Conservation (phyloP, 2,888 invertebrate genomes). For the Cephalotes varians region DNA sequence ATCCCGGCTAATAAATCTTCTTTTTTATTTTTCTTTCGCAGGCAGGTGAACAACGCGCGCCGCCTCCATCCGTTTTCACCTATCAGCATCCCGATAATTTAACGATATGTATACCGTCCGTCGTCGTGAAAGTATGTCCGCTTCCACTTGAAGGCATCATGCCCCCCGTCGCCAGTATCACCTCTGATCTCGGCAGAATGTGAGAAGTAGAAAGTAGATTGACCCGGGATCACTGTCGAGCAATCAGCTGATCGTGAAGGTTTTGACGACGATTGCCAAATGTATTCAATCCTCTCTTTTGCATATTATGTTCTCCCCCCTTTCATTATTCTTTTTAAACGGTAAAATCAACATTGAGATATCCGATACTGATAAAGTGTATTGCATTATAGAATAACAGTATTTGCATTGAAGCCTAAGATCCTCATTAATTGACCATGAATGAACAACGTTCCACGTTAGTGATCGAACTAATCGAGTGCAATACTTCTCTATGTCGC, state of each 20-base stretch:
- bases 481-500: constrained; percentile 29
- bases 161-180: constrained; percentile 55
- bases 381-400: constrained; percentile 14
- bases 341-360: neutral
- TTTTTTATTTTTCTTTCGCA: constrained; percentile 35
- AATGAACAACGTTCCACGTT: constrained; percentile 23
- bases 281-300: constrained; percentile 6
- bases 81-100: constrained; percentile 65
- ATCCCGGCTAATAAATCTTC: constrained; percentile 54
- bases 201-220: constrained; percentile 83
- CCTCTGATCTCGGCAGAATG: constrained; percentile 75
- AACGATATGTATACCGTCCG: constrained; percentile 60
- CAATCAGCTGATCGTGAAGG: constrained; percentile 72
- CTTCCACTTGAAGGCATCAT: constrained; percentile 44
- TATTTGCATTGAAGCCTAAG: constrained; percentile 3
- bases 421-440: constrained; percentile 46
- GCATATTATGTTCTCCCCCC: neutral
- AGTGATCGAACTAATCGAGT: constrained; percentile 54
- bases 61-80: constrained; percentile 73
- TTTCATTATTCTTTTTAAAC: neutral
- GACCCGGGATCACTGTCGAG: constrained; percentile 79
- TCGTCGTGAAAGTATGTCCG: constrained; percentile 72
- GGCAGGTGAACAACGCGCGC: constrained; percentile 56
- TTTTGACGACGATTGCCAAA: constrained; percentile 21
- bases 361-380: neutral